A percentile compares a stretch with the other conserved stretches of the same genome.
Conservation (phyloP, 2,113 vertebrate species). For the Tamias sibiricus region DNA sequence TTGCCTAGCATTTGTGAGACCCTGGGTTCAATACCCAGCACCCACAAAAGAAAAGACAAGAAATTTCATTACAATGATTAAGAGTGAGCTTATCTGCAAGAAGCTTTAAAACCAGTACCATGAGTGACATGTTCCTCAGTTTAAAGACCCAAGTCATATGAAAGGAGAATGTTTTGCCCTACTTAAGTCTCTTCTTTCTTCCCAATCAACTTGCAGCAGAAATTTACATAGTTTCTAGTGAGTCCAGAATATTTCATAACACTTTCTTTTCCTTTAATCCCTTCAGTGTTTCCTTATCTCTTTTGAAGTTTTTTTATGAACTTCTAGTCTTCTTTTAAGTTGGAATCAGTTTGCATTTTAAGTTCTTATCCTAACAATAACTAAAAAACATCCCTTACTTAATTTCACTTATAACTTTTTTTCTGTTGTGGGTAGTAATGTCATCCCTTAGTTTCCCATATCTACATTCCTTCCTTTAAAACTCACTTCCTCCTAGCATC, state of each 20-base stretch:
- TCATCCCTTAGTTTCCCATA: neutral
- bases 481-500: neutral
- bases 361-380: neutral
- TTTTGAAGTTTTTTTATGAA: neutral
- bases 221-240: neutral
- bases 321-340: constrained; percentile 23
- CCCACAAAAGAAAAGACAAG: too few relatives aligned
- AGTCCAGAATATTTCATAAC: neutral
- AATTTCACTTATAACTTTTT: neutral
- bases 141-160: neutral
- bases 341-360: neutral
- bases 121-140: neutral
- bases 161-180: neutral
- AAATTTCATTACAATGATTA: neutral
- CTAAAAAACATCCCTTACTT: neutral
- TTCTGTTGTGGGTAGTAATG: neutral
- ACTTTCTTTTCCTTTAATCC: neutral
- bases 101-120: neutral
- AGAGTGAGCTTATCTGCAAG: neutral
- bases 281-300: neutral
- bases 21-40: too few relatives aligned
- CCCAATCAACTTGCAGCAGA: neutral
- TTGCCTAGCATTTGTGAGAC: too few relatives aligned
- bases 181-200: neutral
- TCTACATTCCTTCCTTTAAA: neutral